Evolutionary conservation across 2,113 vertebrate genomes (phyloP).

Genomic region (Phalacrocorax carbo): DNA sequence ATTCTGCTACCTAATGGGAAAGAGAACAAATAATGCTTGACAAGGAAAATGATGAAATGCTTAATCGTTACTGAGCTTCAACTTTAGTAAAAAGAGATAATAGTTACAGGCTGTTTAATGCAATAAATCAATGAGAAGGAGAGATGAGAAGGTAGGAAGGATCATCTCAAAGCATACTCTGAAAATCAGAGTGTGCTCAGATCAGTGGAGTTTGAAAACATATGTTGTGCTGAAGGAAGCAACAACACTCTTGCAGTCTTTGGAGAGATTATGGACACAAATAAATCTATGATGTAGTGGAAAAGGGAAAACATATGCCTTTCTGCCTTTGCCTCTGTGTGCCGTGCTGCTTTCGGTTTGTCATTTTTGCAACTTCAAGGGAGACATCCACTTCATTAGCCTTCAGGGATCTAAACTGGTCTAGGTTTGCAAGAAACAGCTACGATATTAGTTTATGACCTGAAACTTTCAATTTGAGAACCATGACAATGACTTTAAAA

Average conservation of each 20-base stretch:
- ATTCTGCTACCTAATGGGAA: background rate
- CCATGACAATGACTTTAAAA: background rate
- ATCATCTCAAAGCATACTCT: background rate
- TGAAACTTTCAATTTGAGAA: background rate
- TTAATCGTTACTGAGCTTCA: background rate
- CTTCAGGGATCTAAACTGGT: background rate
- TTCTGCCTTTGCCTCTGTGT: background rate
- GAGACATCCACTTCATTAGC: background rate
- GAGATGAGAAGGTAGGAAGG: background rate
- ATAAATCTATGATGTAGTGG: background rate
- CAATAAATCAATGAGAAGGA: constrained; percentile 23
- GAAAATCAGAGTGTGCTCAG: background rate
- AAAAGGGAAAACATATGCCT: background rate
- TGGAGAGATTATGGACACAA: background rate
- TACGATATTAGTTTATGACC: background rate
- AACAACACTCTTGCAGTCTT: background rate
- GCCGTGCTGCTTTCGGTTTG: background rate
- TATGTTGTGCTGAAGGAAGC: background rate
- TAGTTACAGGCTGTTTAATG: constrained; percentile 22
- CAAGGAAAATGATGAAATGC: background rate
- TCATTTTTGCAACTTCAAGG: background rate
- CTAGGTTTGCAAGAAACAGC: background rate
- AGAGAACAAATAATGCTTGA: constrained; percentile 40
- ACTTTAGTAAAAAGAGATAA: constrained; percentile 20
- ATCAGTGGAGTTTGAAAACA: background rate